A percentile compares a stretch with the other conserved stretches of the same genome.
These are phyloP conservation scores for Pristionchus arcanus DNA, from an alignment of 2,888 invertebrate genomes.

Conservation along the genomic window DNA sequence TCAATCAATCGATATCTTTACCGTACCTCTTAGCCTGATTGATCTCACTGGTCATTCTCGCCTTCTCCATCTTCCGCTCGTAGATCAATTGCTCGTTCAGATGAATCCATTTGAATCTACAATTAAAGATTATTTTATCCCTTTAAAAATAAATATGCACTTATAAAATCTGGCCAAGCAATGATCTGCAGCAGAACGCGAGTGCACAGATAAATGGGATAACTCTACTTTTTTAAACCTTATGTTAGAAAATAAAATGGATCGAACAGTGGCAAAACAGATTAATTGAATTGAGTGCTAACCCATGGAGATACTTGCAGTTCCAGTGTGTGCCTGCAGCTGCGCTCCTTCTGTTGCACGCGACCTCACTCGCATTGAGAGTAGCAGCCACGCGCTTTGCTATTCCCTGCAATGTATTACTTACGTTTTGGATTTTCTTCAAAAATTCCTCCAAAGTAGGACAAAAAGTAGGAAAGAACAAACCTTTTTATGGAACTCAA, in stretches of 20 bases:
- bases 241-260: too few relatives aligned
- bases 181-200: too few relatives aligned
- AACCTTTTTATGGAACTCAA: constrained; percentile 74
- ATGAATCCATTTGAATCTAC: constrained; percentile 95
- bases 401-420: constrained; percentile 51
- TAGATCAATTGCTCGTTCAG: constrained; percentile 93
- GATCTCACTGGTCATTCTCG: constrained; percentile 87
- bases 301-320: constrained; percentile 92
- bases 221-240: too few relatives aligned
- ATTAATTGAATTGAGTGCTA: constrained; percentile 61
- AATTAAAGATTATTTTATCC: constrained; percentile 57
- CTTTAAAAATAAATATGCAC: background rate
- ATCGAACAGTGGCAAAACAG: too few relatives aligned
- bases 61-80: constrained; percentile 88
- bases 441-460: background rate
- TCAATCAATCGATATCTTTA: background rate
- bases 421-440: background rate
- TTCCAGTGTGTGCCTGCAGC: constrained; percentile 95
- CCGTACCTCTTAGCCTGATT: constrained; percentile 87
- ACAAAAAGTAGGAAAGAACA: background rate
- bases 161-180: too few relatives aligned
- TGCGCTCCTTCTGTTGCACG: constrained; percentile 89
- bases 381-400: constrained; percentile 84
- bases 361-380: constrained; percentile 91
- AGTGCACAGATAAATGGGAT: too few relatives aligned